Percentiles rank a stretch among this genome's conserved stretches.
Evolutionary conservation across 2,888 invertebrate species (phyloP).

Genomic region (Conus canariensis): DNA sequence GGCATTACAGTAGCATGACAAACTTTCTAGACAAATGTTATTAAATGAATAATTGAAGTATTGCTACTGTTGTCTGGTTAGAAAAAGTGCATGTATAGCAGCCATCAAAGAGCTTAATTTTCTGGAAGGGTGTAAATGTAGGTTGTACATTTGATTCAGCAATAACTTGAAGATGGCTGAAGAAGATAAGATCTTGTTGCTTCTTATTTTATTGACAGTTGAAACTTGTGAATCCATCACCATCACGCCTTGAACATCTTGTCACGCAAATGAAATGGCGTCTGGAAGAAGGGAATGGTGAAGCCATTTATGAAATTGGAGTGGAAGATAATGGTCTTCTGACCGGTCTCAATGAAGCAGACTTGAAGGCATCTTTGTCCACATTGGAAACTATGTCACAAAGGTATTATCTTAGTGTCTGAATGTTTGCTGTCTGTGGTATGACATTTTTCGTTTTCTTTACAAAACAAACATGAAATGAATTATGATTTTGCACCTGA

Average conservation of each 20-base stretch:
- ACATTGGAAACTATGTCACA: slow-evolving; percentile 93
- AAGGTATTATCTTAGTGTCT: slow-evolving; percentile 78
- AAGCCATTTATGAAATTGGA: slow-evolving; percentile 98
- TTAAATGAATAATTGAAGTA: too few relatives aligned
- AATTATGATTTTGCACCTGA: too few relatives aligned
- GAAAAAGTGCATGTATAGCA: too few relatives aligned
- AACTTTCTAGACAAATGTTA: too few relatives aligned
- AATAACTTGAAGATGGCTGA: too few relatives aligned
- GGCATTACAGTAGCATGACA: too few relatives aligned
- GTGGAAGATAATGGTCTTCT: slow-evolving; percentile 85
- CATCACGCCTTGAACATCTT: slow-evolving; percentile 94
- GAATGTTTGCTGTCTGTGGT: not conserved
- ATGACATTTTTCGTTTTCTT: not conserved
- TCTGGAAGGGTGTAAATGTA: too few relatives aligned
- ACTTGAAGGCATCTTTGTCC: slow-evolving; percentile 91
- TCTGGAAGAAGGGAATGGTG: slow-evolving; percentile 95
- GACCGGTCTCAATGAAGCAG: slow-evolving; percentile 89
- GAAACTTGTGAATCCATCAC: slow-evolving; percentile 94
- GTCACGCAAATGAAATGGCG: slow-evolving; percentile 99
- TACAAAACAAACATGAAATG: not conserved
- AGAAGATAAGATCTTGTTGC: too few relatives aligned
- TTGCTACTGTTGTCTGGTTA: too few relatives aligned
- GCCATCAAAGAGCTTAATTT: too few relatives aligned
- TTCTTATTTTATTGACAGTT: slow-evolving; percentile 81
- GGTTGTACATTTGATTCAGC: too few relatives aligned